phyloP scores from a whole-genome alignment of 2,888 invertebrate species.

The Melieria omissa region DNA sequence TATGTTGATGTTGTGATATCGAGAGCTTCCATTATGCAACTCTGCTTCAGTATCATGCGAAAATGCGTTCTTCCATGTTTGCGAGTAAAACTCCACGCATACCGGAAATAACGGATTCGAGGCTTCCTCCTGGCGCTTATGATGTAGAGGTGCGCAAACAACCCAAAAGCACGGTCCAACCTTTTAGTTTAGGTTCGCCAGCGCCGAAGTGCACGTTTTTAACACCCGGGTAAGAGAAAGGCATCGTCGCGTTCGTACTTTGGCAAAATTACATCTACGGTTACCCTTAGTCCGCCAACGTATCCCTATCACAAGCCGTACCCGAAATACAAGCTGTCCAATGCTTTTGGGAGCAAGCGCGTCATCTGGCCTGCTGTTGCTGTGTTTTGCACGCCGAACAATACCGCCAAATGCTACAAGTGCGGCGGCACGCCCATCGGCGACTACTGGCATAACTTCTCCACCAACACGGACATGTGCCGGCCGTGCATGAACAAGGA shows the following conservation, averaged over 20 bases:
- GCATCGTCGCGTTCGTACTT: no score
- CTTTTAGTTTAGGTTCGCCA: constrained; percentile 52
- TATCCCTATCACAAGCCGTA: constrained; percentile 48
- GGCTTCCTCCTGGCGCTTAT: constrained; percentile 57
- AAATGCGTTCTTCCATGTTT: constrained; percentile 57
- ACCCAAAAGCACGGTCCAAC: constrained; percentile 45
- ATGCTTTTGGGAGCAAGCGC: constrained; percentile 54
- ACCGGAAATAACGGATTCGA: constrained; percentile 38
- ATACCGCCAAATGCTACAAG: constrained; percentile 52
- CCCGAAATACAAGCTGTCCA: constrained; percentile 49
- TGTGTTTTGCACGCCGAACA: constrained; percentile 55
- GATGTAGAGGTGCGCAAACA: constrained; percentile 44
- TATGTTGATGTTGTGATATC: constrained; percentile 32
- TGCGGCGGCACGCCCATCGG: constrained; percentile 63
- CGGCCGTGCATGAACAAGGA: constrained; percentile 56
- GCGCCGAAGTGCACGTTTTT: constrained; percentile 24
- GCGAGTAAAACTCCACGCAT: constrained; percentile 56
- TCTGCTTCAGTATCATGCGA: constrained; percentile 54
- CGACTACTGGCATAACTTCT: constrained; percentile 71
- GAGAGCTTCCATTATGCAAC: not conserved
- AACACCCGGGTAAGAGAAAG: constrained; percentile 51
- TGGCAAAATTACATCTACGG: no score
- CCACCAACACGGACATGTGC: constrained; percentile 59
- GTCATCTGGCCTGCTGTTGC: constrained; percentile 56
- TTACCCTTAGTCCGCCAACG: constrained; percentile 50